These are phyloP conservation scores for Passer montanus DNA, from an alignment of 2,113 vertebrate species.

Conservation along the genomic window DNA sequence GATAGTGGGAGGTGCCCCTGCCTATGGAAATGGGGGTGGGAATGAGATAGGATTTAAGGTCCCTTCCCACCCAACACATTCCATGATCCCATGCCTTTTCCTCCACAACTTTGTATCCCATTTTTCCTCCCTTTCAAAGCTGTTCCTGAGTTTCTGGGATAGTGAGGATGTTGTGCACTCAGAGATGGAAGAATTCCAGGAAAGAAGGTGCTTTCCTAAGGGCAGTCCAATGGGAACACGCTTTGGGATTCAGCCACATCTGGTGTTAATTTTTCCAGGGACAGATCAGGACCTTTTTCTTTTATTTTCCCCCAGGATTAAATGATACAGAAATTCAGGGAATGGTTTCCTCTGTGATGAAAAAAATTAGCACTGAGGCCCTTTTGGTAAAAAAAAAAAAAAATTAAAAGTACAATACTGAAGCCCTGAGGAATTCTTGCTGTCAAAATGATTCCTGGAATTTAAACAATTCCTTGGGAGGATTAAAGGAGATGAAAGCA, in stretches of 20 bases:
- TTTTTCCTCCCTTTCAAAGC: neutral
- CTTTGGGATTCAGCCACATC: neutral
- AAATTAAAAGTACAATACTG: accelerated
- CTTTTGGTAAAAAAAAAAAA: neutral
- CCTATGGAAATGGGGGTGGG: no score
- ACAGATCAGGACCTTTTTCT: neutral
- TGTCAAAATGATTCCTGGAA: neutral
- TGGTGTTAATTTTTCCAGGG: slow-evolving; percentile 8
- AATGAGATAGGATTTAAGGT: no score
- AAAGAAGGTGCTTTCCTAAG: neutral
- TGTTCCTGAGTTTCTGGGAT: no score
- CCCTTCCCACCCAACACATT: neutral
- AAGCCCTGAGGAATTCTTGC: neutral
- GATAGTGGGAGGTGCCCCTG: accelerated
- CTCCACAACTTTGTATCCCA: neutral
- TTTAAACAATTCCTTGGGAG: neutral
- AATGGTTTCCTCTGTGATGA: neutral
- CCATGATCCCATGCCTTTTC: neutral
- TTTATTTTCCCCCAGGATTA: neutral
- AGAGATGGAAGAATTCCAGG: neutral
- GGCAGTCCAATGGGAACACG: neutral
- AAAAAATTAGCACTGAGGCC: neutral
- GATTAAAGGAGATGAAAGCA: neutral
- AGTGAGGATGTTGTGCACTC: neutral
- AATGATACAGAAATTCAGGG: slow-evolving; percentile 12